Base-by-base conservation (phyloP, 2,888 invertebrate species). In the Cantharis rufa region DNA sequence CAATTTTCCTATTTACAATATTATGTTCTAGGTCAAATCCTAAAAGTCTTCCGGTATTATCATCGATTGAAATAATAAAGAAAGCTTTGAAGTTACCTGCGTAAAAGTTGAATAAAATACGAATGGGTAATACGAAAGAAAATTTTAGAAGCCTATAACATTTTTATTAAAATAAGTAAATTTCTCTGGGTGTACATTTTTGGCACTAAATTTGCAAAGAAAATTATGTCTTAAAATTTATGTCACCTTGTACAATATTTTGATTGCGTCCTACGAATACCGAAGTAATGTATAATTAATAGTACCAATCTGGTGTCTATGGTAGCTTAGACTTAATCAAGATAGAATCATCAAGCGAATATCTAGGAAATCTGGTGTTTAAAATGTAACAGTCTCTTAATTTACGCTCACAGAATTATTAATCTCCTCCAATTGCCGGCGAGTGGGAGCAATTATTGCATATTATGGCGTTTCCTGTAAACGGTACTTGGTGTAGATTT, bases 401-500 rank as follows among this genome's bases (percentile, higher is more conserved):
- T 77, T 77, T 72, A 74, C 64, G 69, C 68, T 64, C 66, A 27
- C 16, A 62, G 62, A 75, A 72, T 75, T 72, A 78, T 75, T 78
- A 78, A 78, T 75, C 78, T 78, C 71, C 70, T 70, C 73, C 75
- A 78, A 78, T 76, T 69, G 75, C 74, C 68, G 76, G 69, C 68
- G 78, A 72, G 64, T 69, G 68, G 62, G 74, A 74, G 72, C 74
- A 78, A 72, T 76, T 76, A 78, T 73, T 64, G 72, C 78, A 76
- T 61, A 72, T 76, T 76, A 74, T 71, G 66, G 76, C 71, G 64
- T 74, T 69, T 71, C 71, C 78, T 64, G 73, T 73, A n/a, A 76
- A 18, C 63, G 74, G 61, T 62, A 71, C 74, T 76, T 76, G 75
- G 69, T 71, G 78, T 75, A 78, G 71, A 75, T 78, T 74, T 73